Base-by-base conservation (phyloP, 1,140 invertebrate species). In the Drosophila murphyi region DNA sequence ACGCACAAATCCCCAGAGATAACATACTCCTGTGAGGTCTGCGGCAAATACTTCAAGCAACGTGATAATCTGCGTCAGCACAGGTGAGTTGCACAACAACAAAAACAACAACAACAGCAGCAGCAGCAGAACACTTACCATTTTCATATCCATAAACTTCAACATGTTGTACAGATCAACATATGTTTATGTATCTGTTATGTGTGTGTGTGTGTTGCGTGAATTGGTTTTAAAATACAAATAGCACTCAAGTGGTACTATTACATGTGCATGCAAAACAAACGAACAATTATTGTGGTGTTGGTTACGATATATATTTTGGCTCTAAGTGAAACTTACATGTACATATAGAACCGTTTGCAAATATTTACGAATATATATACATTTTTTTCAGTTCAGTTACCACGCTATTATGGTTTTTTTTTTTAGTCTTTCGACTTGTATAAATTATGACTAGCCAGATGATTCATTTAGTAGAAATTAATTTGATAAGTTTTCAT, bases 1-100 rank as follows among this genome's bases (percentile, higher is more conserved):
- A 99, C 98, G 76, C 99, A 99, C 95, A 99, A 99, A 93, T 97
- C 98, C 92, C 96, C 96, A 78, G 98, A 99, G 94, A 95, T 99
- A 91, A 98, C 98, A 73, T 99, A 98, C 95, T 97, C 97, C 90
- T 99, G 99, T 94, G 98, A 99, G 94, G 96, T 99, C 74, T 99
- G 99, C 94, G 97, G 98, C 91, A 99, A 99, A 94, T 97, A 97
- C 88, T 99, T 99, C 95, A 97, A 99, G 93, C 94, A 98, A 86
- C 98, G 99, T 95, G 97, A 98, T 93, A 97, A 98, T 93, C 95
- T 98, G 86, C 97, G 97, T 94, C 97, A 98, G 94, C 97, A 98
- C 95, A 97, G 97, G 97, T 98, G 93, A 95, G 93, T 85, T 71
- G 28, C n/a, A 45, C 59, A 52, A 32, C 28, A 39, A 69, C 28